These are phyloP conservation scores for Panagrolaimus sp. DNA, from an alignment of 1,140 invertebrate genomes.

Conservation along the genomic window DNA sequence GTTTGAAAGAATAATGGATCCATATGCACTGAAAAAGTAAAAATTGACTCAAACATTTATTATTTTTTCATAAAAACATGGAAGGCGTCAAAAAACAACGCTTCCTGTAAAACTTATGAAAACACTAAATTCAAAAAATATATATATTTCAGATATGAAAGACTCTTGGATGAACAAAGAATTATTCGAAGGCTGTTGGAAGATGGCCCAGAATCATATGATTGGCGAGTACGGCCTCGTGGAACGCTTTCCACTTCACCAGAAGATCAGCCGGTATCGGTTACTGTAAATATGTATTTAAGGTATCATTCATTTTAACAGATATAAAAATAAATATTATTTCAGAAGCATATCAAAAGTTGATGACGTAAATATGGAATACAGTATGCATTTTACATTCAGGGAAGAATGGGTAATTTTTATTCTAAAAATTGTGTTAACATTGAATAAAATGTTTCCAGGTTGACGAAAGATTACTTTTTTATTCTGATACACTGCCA, in stretches of 20 bases:
- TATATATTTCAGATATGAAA: constrained; percentile 29
- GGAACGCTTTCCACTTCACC: constrained; percentile 34
- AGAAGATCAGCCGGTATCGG: constrained; percentile 62
- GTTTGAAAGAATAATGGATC: no score
- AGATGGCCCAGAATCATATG: constrained; percentile 35
- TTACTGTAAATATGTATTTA: constrained; percentile 71
- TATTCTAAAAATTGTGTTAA: no score
- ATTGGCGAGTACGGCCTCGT: constrained; percentile 50
- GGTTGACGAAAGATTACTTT: constrained; percentile 78
- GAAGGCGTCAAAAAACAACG: no score
- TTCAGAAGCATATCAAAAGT: constrained; percentile 77
- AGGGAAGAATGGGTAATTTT: constrained; percentile 82
- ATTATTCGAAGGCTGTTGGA: constrained; percentile 42
- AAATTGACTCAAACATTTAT: no score
- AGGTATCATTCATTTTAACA: constrained; percentile 33
- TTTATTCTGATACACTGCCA: constrained; percentile 58
- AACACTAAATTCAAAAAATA: no score
- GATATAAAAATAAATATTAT: constrained; percentile 19
- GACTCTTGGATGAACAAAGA: constrained; percentile 45
- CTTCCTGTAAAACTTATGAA: no score
- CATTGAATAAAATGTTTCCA: no score
- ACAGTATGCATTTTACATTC: constrained; percentile 74
- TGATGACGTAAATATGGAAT: constrained; percentile 88
- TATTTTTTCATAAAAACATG: no score
- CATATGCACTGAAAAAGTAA: no score